Evolutionary conservation across 1,140 invertebrate genomes (phyloP).

Genomic region (Artemia franciscana): DNA sequence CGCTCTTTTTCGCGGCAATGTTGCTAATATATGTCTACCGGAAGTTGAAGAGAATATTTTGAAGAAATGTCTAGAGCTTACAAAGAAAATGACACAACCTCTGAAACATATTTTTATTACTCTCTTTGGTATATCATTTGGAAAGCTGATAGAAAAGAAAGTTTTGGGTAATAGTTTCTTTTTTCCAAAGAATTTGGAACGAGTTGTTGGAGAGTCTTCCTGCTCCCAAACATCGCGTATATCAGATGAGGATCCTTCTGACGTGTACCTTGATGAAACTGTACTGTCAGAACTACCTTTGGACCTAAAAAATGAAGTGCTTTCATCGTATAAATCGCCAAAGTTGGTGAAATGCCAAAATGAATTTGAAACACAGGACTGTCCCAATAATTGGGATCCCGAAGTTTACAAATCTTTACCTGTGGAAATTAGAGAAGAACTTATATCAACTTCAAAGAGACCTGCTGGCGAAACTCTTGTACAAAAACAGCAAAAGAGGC

Average conservation of each 20-base stretch:
- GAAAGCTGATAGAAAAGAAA: slow-evolving; percentile 49
- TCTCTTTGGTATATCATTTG: slow-evolving; percentile 45
- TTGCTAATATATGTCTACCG: slow-evolving; percentile 13
- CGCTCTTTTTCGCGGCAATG: slow-evolving; percentile 3
- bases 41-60: slow-evolving; percentile 20
- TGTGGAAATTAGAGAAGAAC: slow-evolving; percentile 12
- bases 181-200: no score
- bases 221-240: no score
- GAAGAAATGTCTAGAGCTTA: slow-evolving; percentile 38
- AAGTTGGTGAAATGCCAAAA: neutral
- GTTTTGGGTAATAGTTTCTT: no score
- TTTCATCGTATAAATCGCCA: neutral
- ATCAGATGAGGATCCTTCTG: no score
- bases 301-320: slow-evolving; percentile 3
- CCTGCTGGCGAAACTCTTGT: neutral
- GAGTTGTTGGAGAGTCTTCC: no score
- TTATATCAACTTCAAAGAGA: neutral
- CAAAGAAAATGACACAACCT: slow-evolving; percentile 41
- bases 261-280: neutral
- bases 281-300: slow-evolving; percentile 3
- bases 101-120: slow-evolving; percentile 49
- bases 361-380: neutral
- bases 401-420: slow-evolving; percentile 14
- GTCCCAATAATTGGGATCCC: slow-evolving; percentile 12
- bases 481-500: neutral